Evolutionary conservation across 1,140 invertebrate species (phyloP), one percentile per base, ranked within the genome.

Genomic region (Drosophila melanica): DNA sequence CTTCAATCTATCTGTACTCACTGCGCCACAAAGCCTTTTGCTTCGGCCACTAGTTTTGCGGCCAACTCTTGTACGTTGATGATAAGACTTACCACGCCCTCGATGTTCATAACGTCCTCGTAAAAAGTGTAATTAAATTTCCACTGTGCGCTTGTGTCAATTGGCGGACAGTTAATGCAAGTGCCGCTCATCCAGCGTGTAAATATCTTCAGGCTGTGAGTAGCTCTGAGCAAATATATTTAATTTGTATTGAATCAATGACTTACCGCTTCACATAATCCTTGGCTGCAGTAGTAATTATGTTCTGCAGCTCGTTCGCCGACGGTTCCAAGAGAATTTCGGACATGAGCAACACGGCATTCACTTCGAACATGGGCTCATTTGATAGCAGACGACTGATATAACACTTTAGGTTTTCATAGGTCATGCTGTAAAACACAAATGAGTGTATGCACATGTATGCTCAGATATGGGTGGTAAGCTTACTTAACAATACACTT

Each of bases 141-240:
- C 90, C 94, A 92, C 45, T 94, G 94, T 3, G 93, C 92, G 0
- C 94, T 81, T 45, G 92, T 81, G 80, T 59, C 89, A 14, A 90
- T 60, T 90, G 87, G 67, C 37, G 94, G 93, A 69, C 95, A 96
- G 33, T 95, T 94, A 0, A 96, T 85, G 90, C 97, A 98, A 10
- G 95, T 96, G n/a, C 95, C 94, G 68, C 95, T 93, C 95, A 97
- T 96, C 97, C 97, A 98, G 8, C 97, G 94, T 0, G 95, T 93
- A 91, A 98, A 97, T 6, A 92, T 77, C 84, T 96, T 96, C 4
- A 97, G 90, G 71, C 95, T 95, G 44, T 33, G 10, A 20, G 14
- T 10, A 9, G 12, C 1, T 2, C n/a, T n/a, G 0, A 35, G 30
- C 9, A 44, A 10, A 18, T 5, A n/a, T n/a, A n/a, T n/a, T n/a